These are phyloP conservation scores for Anoplius nigerrimus DNA, from an alignment of 2,888 invertebrate genomes.

Conservation along the genomic window DNA sequence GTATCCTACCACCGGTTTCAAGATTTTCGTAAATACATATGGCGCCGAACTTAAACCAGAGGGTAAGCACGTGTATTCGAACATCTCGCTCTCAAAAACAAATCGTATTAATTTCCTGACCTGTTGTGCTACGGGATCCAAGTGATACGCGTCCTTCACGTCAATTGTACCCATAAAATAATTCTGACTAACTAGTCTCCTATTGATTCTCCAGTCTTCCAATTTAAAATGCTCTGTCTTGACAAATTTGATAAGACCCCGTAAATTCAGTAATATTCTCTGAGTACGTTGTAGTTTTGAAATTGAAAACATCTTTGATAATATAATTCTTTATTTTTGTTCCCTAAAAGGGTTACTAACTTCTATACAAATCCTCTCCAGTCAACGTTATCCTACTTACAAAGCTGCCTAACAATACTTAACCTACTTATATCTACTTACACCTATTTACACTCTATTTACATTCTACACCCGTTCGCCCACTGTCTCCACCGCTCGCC, in stretches of 20 bases:
- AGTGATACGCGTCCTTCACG: not conserved
- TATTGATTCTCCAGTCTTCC: not conserved
- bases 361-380: too few relatives aligned
- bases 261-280: conserved; percentile 8
- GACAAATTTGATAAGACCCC: conserved; percentile 6
- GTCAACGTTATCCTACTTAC: too few relatives aligned
- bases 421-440: too few relatives aligned
- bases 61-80: conserved; percentile 2
- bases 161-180: not conserved
- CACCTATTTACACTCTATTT: too few relatives aligned
- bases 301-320: not conserved
- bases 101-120: not conserved
- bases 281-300: not conserved
- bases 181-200: not conserved
- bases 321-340: too few relatives aligned
- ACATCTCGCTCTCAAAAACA: not conserved
- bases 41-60: not conserved
- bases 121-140: not conserved
- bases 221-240: conserved; percentile 4
- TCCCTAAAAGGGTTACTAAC: too few relatives aligned
- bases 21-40: conserved; percentile 4
- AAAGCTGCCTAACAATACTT: too few relatives aligned
- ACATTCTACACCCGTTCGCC: too few relatives aligned
- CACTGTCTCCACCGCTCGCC: too few relatives aligned
- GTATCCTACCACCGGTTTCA: conserved; percentile 5